phyloP scores from a whole-genome alignment of 2,113 vertebrate genomes.

The Onychostruthus taczanowskii region DNA sequence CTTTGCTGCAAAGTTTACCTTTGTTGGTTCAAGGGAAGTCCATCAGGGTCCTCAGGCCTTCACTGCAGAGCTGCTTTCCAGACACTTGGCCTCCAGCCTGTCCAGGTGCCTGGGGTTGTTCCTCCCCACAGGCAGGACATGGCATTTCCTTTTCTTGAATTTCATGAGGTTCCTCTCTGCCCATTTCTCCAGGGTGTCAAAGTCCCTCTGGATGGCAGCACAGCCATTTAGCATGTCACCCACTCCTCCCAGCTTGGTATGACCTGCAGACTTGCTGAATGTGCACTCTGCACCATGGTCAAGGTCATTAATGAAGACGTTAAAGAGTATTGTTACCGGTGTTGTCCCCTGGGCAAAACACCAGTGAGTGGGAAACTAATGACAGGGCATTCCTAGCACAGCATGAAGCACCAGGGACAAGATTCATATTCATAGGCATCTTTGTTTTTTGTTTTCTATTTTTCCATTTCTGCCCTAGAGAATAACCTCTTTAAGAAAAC shows the following conservation, averaged over 20 bases:
- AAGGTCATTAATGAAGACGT: neutral
- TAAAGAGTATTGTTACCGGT: neutral
- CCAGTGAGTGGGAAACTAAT: neutral
- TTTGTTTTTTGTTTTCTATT: neutral
- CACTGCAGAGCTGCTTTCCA: neutral
- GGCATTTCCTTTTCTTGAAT: neutral
- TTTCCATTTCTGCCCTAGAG: neutral
- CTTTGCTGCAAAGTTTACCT: neutral
- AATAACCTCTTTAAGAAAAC: neutral
- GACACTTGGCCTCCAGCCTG: neutral
- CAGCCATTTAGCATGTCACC: neutral
- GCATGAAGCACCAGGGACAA: neutral
- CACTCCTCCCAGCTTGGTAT: neutral
- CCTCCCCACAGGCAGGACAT: neutral
- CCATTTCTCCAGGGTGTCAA: neutral
- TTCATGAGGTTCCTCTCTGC: neutral
- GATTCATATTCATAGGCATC: no score
- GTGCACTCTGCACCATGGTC: neutral
- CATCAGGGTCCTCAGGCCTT: neutral
- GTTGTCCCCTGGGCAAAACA: neutral
- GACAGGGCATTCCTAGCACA: neutral
- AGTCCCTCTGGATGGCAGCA: neutral
- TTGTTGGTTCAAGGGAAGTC: neutral
- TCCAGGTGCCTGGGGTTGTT: neutral
- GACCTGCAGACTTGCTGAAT: neutral